Base-by-base conservation (phyloP, 30 jellyfish, hydroid and myxozoan genomes). In the Hydractinia echinata region DNA sequence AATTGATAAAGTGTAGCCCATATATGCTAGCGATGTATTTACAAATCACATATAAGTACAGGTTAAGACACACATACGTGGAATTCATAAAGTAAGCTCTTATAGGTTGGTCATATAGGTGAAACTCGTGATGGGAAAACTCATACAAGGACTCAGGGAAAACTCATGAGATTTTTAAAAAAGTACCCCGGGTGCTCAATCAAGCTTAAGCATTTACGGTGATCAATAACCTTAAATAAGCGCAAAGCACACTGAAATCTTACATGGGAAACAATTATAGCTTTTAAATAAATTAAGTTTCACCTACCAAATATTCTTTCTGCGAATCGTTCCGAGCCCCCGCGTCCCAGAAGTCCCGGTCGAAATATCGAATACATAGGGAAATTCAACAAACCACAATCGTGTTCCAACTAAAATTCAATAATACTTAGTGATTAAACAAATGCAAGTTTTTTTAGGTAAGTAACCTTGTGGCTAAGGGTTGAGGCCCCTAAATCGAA, bases 301-400 rank as follows among this genome's bases (percentile, higher is more conserved):
- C n/a, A n/a, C n/a, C n/a, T 52, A 92, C 98, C 89, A 21, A 77
- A 88, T n/a, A 88, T 15, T 68, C 81, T 94, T 72, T 94, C 99
- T 55, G 55, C 51, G 14, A 88, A 82, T 56, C 99, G 72, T 66
- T 83, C 82, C 1, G 76, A 72, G 0, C 54, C 87, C 30, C 82
- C 79, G 14, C 99, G 96, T 70, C 88, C 99, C 69, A 94, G 83
- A 54, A 94, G 21, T 39, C 95, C 95, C 7, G 99, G 99, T 67
- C 97, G 83, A 74, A 84, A 86, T 19, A 88, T 85, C 4, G 99
- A 60, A 85, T 72, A 67, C 53, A 76, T 51, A 11, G 96, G 97
- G 76, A 88, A 88, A 6, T 82, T 88, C 67, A 86, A 84, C 76
- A 84, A 82, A 18, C 88, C 83, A 55, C 79, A 61, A 9, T 87